Evolutionary conservation across 2,888 invertebrate species (phyloP).

Genomic region (Mesodorylaimus sp.): DNA sequence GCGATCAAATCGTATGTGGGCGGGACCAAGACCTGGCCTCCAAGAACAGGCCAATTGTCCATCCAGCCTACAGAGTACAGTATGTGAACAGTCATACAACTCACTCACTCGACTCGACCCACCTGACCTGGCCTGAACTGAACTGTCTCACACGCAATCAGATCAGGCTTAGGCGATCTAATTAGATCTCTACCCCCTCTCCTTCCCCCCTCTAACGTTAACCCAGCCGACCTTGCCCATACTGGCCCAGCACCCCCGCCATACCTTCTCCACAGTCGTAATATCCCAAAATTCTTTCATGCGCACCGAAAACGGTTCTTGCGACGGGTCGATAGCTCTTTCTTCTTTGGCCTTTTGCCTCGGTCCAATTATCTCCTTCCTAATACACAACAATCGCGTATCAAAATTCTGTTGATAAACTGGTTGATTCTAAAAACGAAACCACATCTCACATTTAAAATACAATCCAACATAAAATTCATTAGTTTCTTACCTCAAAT

Average conservation of each 20-base stretch:
- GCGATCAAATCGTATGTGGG: no score
- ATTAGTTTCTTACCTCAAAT: slow-evolving; percentile 43
- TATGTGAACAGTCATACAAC: not conserved
- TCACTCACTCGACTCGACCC: not conserved
- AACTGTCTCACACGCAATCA: no score
- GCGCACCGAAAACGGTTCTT: slow-evolving; percentile 75
- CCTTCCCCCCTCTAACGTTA: not conserved
- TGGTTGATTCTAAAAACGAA: slow-evolving; percentile 41
- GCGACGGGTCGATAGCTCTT: slow-evolving; percentile 51
- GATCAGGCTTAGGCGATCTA: no score
- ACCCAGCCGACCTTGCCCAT: no score
- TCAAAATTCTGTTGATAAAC: slow-evolving; percentile 60
- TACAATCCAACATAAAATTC: not conserved
- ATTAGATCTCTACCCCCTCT: no score
- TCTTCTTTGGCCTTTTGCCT: slow-evolving; percentile 55
- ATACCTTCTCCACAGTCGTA: slow-evolving; percentile 26
- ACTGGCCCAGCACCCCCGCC: no score
- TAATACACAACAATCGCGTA: slow-evolving; percentile 54
- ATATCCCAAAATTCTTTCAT: slow-evolving; percentile 79
- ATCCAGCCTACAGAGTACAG: no score
- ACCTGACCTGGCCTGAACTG: not conserved
- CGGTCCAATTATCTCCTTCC: slow-evolving; percentile 39
- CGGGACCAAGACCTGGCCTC: no score
- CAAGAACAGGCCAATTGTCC: no score
- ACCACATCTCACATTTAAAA: slow-evolving; percentile 1